Conservation (phyloP, 1,140 invertebrate genomes). For the Drosophila gunungcola region DNA sequence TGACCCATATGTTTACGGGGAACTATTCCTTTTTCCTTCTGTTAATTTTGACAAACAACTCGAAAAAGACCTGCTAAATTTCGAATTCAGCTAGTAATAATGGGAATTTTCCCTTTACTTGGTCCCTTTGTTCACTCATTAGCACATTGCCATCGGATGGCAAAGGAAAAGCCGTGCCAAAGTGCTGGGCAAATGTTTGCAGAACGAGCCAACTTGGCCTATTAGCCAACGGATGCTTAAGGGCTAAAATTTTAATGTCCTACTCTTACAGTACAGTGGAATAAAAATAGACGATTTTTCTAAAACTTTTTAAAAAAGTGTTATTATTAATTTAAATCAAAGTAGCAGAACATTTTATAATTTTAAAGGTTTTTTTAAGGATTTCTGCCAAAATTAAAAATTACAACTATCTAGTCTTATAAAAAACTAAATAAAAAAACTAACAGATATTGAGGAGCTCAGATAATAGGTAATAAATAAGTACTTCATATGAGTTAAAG, state of each 20-base stretch:
- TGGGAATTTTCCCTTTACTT: slow-evolving; percentile 6
- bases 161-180: slow-evolving; percentile 34
- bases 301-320: background rate
- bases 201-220: slow-evolving; percentile 44
- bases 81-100: slow-evolving; percentile 14
- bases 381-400: no score
- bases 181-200: slow-evolving; percentile 62
- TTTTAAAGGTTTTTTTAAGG: no score
- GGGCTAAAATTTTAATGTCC: slow-evolving; percentile 25
- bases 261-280: slow-evolving; percentile 11
- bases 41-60: slow-evolving; percentile 57
- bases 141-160: slow-evolving; percentile 28
- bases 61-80: slow-evolving; percentile 21
- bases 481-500: no score
- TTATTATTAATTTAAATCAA: no score
- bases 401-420: no score
- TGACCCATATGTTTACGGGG: slow-evolving; percentile 27
- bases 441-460: no score
- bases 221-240: slow-evolving; percentile 37
- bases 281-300: background rate
- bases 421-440: no score
- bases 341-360: no score
- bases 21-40: background rate
- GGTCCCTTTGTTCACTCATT: slow-evolving; percentile 58
- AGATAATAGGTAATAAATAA: no score